Evolutionary conservation across 2,888 invertebrate species (phyloP).

Genomic region (Phymatocera aterrima): DNA sequence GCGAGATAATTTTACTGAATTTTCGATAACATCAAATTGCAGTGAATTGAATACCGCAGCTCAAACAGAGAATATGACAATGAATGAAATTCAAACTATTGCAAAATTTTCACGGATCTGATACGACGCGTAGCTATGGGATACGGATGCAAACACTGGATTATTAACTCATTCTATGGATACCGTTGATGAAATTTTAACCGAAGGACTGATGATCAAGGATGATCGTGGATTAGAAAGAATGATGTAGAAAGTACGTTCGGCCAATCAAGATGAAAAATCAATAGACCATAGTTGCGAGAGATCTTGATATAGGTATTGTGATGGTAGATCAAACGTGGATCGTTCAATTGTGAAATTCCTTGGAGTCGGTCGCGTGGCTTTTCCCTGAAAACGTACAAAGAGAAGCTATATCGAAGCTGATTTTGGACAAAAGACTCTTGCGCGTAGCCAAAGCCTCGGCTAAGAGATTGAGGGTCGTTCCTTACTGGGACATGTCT

Average conservation of each 20-base stretch:
- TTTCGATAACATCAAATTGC: too few species aligned
- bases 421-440: conserved; percentile 18
- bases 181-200: neutral
- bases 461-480: conserved; percentile 36
- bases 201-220: neutral
- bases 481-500: conserved; percentile 22
- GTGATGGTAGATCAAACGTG: conserved; percentile 14
- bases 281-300: neutral
- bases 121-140: too few species aligned
- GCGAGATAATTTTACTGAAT: too few species aligned
- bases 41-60: too few species aligned
- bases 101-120: too few species aligned
- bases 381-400: conserved; percentile 38
- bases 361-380: conserved; percentile 40
- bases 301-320: conserved; percentile 14
- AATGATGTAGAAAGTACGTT: neutral
- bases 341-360: conserved; percentile 39
- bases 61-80: too few species aligned
- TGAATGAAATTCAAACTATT: too few species aligned
- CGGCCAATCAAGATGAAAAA: conserved; percentile 7
- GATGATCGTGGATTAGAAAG: neutral
- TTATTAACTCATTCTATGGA: neutral
- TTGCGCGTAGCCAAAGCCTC: conserved; percentile 31
- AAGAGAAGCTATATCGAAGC: conserved; percentile 33
- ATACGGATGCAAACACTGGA: neutral